phyloP scores from a whole-genome alignment of 2,113 vertebrate species.

The Taxidea taxus region DNA sequence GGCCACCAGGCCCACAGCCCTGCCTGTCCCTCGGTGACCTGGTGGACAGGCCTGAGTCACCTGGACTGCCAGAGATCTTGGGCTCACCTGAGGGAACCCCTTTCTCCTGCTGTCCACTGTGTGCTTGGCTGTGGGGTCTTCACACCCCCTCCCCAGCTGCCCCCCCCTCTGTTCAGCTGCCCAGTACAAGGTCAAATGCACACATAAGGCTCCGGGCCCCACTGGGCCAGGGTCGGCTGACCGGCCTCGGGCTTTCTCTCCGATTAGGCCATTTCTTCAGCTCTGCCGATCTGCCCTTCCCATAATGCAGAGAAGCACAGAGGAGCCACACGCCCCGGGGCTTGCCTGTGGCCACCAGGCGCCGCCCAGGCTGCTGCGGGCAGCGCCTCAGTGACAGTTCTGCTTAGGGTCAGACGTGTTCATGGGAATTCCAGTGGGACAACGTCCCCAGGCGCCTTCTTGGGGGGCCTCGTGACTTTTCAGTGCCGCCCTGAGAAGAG shows the following conservation, averaged over 20 bases:
- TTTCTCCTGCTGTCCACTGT: rapidly evolving
- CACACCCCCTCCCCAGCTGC: not conserved
- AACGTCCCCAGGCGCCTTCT: not conserved
- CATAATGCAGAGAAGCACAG: not conserved
- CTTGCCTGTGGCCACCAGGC: too few species aligned
- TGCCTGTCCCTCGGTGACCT: not conserved
- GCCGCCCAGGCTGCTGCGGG: not conserved
- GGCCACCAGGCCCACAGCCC: not conserved
- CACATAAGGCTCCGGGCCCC: not conserved
- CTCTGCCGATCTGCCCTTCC: not conserved
- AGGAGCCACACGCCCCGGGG: not conserved
- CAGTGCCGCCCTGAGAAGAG: not conserved
- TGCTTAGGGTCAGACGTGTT: not conserved
- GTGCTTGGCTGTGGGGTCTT: not conserved
- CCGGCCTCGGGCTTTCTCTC: not conserved
- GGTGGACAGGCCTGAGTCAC: not conserved
- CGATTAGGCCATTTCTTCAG: not conserved
- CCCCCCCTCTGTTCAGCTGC: not conserved
- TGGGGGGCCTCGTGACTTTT: not conserved
- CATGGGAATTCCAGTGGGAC: rapidly evolving
- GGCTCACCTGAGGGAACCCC: not conserved
- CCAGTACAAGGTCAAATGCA: rapidly evolving
- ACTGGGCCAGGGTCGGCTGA: not conserved
- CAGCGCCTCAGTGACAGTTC: rapidly evolving
- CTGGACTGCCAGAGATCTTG: not conserved